Evolutionary conservation across 2,797 vertebrate species (phyloP).

Genomic region (Diplodus puntazzo): DNA sequence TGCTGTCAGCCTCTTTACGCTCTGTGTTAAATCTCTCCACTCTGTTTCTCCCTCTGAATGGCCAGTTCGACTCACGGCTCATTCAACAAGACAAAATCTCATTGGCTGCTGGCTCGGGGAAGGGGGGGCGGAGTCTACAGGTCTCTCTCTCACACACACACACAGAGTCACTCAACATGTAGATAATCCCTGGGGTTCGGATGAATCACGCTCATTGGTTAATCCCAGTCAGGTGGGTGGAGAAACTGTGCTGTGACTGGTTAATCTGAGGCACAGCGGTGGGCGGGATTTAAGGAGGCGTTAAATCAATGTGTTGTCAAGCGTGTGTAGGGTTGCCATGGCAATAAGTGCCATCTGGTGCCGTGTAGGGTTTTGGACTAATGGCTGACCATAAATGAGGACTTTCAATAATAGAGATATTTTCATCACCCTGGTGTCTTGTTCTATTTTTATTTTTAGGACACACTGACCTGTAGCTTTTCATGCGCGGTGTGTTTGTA

Average conservation of each 20-base stretch:
- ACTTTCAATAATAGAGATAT: neutral
- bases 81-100: conserved; percentile 13
- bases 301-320: conserved; percentile 46
- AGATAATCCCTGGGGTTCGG: conserved; percentile 55
- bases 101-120: conserved; percentile 23
- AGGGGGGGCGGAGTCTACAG: neutral
- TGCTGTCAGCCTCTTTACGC: neutral
- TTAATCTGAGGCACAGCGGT: conserved; percentile 46
- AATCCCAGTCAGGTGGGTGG: conserved; percentile 46
- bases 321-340: conserved; percentile 18
- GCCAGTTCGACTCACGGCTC: neutral
- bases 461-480: neutral
- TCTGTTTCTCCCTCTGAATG: conserved; percentile 36
- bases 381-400: neutral
- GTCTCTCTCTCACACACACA: conserved; percentile 12
- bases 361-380: conserved; percentile 10
- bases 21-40: neutral
- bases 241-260: conserved; percentile 50
- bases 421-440: neutral
- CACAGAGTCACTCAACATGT: conserved; percentile 1
- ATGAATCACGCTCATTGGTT: conserved; percentile 54
- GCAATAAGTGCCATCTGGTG: conserved; percentile 53
- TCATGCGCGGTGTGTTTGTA: neutral
- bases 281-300: conserved; percentile 40
- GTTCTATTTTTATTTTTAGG: no score